Conservation (phyloP, 2,888 invertebrate species). For the Agonopterix alstromeriana region DNA sequence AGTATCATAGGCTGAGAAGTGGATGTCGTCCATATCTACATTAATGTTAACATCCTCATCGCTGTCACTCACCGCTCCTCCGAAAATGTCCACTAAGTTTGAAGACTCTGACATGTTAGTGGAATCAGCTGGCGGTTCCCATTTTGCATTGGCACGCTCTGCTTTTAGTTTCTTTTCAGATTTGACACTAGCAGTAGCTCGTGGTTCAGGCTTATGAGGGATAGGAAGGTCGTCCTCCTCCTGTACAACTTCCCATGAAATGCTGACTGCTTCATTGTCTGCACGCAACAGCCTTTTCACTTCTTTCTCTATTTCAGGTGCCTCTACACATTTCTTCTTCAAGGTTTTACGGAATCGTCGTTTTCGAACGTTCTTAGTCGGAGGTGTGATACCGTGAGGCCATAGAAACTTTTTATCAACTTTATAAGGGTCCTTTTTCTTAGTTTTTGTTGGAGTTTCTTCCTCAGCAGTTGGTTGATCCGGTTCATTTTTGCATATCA, state of each 20-base stretch:
- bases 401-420: conserved; percentile 93
- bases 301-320: conserved; percentile 98
- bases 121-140: conserved; percentile 21
- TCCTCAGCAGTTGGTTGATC: conserved; percentile 87
- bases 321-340: conserved; percentile 97
- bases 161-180: conserved; percentile 51
- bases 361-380: conserved; percentile 95
- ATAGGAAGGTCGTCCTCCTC: conserved; percentile 86
- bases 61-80: conserved; percentile 93
- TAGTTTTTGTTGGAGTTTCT: conserved; percentile 86
- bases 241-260: conserved; percentile 92
- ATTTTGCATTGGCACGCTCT: conserved; percentile 27
- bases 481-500: conserved; percentile 93
- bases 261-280: conserved; percentile 94
- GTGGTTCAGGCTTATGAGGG: conserved; percentile 26
- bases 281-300: conserved; percentile 93
- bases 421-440: conserved; percentile 89
- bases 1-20: conserved; percentile 84
- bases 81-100: conserved; percentile 87
- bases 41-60: conserved; percentile 89
- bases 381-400: conserved; percentile 97
- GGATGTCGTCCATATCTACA: conserved; percentile 88
- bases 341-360: conserved; percentile 95
- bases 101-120: conserved; percentile 41
- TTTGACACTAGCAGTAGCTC: conserved; percentile 33